phyloP scores from a whole-genome alignment of 2,888 invertebrate species.

The Pteria penguin region DNA sequence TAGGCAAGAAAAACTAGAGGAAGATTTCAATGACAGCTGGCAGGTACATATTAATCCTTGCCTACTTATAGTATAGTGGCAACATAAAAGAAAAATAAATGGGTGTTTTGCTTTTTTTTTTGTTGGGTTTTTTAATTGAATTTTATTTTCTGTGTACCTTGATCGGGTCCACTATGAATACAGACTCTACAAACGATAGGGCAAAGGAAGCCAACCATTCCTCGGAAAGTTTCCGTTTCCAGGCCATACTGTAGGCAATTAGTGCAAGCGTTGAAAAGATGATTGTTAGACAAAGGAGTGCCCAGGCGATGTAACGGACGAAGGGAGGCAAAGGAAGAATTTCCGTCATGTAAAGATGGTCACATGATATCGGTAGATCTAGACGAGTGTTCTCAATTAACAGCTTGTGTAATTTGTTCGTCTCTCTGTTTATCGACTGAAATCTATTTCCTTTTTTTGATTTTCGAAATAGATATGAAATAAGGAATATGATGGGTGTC shows the following conservation, averaged over 20 bases:
- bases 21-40: too few species aligned
- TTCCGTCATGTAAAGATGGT: slow-evolving; percentile 4
- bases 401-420: too few species aligned
- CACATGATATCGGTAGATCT: not conserved
- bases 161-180: slow-evolving; percentile 78
- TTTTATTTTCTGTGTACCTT: too few species aligned
- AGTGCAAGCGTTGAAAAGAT: not conserved
- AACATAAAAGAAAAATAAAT: too few species aligned
- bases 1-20: too few species aligned
- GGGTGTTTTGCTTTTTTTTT: too few species aligned
- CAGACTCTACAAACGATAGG: slow-evolving; percentile 76
- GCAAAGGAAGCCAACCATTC: slow-evolving; percentile 80
- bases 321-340: slow-evolving; percentile 29
- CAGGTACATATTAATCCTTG: too few species aligned
- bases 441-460: slow-evolving; percentile 26
- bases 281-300: not conserved
- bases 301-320: slow-evolving; percentile 2
- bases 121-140: too few species aligned
- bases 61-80: too few species aligned
- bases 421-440: not conserved
- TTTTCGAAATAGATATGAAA: slow-evolving; percentile 65
- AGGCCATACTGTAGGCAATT: slow-evolving; percentile 80
- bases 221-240: slow-evolving; percentile 79
- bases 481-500: slow-evolving; percentile 72
- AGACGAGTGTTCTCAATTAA: too few species aligned